A percentile compares a stretch with the other conserved stretches of the same genome.
Evolutionary conservation across 2,113 vertebrate genomes (phyloP).

Genomic region (Odocoileus hemionus): DNA sequence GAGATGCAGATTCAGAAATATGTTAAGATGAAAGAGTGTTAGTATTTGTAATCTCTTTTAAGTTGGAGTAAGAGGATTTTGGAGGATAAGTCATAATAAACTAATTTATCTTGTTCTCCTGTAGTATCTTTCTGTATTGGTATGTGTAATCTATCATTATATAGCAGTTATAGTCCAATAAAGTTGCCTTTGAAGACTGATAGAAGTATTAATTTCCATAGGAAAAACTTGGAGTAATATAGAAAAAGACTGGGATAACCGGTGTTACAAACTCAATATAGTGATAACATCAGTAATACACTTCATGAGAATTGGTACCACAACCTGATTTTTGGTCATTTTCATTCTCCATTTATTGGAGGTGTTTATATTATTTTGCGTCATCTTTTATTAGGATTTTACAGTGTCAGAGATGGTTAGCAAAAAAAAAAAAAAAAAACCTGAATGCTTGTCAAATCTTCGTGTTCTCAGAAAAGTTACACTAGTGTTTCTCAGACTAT

Average conservation of each 20-base stretch:
- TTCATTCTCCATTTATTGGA: not conserved
- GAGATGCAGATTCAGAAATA: not conserved
- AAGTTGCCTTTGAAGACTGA: not conserved
- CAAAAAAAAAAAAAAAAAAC: not conserved
- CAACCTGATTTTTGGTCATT: not conserved
- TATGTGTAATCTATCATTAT: not conserved
- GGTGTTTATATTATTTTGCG: not conserved
- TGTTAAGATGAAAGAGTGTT: not conserved
- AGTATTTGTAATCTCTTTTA: not conserved
- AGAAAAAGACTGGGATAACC: not conserved
- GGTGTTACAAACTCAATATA: not conserved
- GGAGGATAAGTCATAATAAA: not conserved
- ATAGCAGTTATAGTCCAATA: not conserved
- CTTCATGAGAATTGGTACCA: not conserved
- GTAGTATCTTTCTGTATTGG: not conserved
- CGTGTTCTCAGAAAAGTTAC: not conserved
- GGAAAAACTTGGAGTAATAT: not conserved
- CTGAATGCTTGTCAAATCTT: not conserved
- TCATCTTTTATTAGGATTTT: not conserved
- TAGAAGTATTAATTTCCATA: not conserved
- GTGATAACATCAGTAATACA: not conserved
- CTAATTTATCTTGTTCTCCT: not conserved
- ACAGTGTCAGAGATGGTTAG: not conserved
- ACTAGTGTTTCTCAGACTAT: not conserved
- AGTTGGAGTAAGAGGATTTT: constrained; percentile 1